phyloP scores from a whole-genome alignment of 2,888 invertebrate species.

The Acleris cristana region DNA sequence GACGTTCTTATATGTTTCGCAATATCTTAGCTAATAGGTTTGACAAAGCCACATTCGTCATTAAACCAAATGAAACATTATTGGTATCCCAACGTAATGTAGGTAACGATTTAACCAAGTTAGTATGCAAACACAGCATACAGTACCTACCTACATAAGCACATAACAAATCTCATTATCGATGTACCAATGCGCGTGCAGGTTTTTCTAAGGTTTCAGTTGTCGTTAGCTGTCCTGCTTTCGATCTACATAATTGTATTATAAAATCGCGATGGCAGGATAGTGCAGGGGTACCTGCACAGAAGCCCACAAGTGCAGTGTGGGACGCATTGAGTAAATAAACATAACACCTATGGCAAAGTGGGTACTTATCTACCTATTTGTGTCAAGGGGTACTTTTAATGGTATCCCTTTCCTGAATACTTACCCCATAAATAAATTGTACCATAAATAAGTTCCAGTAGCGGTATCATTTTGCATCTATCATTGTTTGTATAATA shows the following conservation, averaged over 20 bases:
- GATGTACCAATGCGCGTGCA: constrained; percentile 65
- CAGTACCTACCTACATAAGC: too few relatives aligned
- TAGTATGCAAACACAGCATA: not conserved
- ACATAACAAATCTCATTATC: constrained; percentile 68
- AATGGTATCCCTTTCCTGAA: too few relatives aligned
- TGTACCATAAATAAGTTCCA: too few relatives aligned
- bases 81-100: not conserved
- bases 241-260: constrained; percentile 67
- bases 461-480: too few relatives aligned
- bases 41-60: not conserved
- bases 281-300: constrained; percentile 59
- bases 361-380: constrained; percentile 15
- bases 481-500: too few relatives aligned
- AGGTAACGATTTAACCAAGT: not conserved
- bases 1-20: too few relatives aligned
- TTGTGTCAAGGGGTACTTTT: constrained; percentile 40
- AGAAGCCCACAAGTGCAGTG: constrained; percentile 38
- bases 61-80: not conserved
- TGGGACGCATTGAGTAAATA: constrained; percentile 16
- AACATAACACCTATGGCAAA: constrained; percentile 1
- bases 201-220: constrained; percentile 74
- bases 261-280: constrained; percentile 73
- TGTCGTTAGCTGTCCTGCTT: constrained; percentile 48
- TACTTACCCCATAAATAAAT: too few relatives aligned
- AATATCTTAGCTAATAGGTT: too few relatives aligned